Conservation (phyloP, 2,888 invertebrate species). For the Caenorhabditis plicata region DNA sequence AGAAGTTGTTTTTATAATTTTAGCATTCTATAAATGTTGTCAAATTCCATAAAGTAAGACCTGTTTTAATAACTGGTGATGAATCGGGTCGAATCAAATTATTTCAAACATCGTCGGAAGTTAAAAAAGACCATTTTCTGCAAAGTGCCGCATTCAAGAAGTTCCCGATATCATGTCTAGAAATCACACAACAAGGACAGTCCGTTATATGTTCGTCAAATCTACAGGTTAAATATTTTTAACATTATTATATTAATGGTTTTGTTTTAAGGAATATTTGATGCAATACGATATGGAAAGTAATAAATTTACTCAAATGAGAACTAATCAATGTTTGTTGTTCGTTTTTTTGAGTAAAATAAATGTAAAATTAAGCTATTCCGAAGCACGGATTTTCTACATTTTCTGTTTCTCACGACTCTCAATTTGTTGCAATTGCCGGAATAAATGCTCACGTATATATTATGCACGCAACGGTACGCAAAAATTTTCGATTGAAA, state of each 20-base stretch:
- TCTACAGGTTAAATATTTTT: slow-evolving; percentile 3
- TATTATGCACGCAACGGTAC: slow-evolving; percentile 31
- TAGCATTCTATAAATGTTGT: slow-evolving; percentile 23
- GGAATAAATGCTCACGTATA: slow-evolving; percentile 31
- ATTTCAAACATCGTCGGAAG: slow-evolving; percentile 22
- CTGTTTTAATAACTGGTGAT: slow-evolving; percentile 30
- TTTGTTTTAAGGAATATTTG: slow-evolving; percentile 25
- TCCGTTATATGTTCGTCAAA: slow-evolving; percentile 34
- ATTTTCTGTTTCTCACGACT: slow-evolving; percentile 37
- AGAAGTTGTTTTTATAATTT: not conserved
- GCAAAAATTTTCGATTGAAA: slow-evolving; percentile 9
- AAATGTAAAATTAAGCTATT: slow-evolving; percentile 18
- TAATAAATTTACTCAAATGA: slow-evolving; percentile 21
- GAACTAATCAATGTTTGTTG: slow-evolving; percentile 21
- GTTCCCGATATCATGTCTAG: slow-evolving; percentile 40
- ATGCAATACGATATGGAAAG: slow-evolving; percentile 42
- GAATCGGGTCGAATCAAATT: slow-evolving; percentile 9
- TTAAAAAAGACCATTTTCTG: slow-evolving; percentile 35
- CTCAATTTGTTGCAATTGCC: slow-evolving; percentile 29
- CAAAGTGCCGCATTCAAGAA: slow-evolving; percentile 28
- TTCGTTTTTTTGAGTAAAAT: not conserved
- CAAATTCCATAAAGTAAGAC: slow-evolving; percentile 37
- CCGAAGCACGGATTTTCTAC: slow-evolving; percentile 26
- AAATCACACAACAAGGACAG: slow-evolving; percentile 26
- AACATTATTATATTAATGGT: not conserved